These are phyloP conservation scores for Nipponia nippon DNA, from an alignment of 2,113 vertebrate species.

Conservation along the genomic window DNA sequence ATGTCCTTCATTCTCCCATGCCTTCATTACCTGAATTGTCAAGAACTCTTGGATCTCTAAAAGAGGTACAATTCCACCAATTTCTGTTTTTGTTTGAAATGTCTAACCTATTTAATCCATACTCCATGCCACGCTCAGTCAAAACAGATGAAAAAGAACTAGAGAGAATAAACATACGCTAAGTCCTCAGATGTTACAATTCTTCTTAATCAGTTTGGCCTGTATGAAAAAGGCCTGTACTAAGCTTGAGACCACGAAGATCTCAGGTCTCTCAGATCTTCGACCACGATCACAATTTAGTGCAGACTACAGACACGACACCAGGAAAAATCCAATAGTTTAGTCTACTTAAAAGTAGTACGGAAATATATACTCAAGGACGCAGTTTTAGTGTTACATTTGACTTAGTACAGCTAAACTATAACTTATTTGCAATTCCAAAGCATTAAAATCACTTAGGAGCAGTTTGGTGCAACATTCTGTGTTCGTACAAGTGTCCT, in stretches of 20 bases:
- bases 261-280: not conserved
- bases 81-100: not conserved
- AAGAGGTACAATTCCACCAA: not conserved
- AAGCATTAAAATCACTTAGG: slow-evolving; percentile 7
- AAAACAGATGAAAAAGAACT: not conserved
- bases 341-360: not conserved
- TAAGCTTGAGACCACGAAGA: not conserved
- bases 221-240: not conserved
- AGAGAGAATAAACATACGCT: not conserved
- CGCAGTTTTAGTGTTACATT: not conserved
- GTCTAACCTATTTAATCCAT: not conserved
- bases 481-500: not conserved
- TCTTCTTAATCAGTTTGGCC: not conserved
- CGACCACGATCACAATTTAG: not conserved
- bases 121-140: not conserved
- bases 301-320: not conserved
- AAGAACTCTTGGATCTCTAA: not conserved
- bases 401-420: not conserved
- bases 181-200: not conserved
- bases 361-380: not conserved
- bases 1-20: not conserved
- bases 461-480: not conserved
- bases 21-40: not conserved
- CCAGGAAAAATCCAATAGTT: not conserved
- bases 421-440: not conserved